These are phyloP conservation scores for Anguilla megastoma DNA, from an alignment of 2,797 vertebrate genomes.

Conservation along the genomic window DNA sequence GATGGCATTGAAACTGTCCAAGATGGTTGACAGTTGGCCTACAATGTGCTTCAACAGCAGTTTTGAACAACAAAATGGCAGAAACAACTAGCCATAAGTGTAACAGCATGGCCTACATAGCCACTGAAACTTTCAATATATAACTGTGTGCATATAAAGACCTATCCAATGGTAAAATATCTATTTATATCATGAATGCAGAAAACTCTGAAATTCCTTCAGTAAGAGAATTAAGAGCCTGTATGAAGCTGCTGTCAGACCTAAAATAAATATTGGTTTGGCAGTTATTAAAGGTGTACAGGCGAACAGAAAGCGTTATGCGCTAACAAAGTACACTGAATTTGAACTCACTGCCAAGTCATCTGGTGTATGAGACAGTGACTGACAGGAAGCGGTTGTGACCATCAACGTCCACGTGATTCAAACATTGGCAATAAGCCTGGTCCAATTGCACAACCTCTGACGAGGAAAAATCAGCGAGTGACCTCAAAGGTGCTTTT, in stretches of 20 bases:
- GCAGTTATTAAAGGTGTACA: background rate
- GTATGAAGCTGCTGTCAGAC: background rate
- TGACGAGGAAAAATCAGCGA: background rate
- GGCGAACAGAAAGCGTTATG: background rate
- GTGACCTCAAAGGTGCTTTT: background rate
- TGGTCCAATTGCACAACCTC: background rate
- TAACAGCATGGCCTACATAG: no score
- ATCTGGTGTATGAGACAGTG: background rate
- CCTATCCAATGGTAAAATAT: background rate
- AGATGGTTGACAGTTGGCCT: background rate
- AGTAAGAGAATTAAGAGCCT: background rate
- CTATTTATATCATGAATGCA: background rate
- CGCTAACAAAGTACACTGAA: background rate
- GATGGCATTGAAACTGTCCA: background rate
- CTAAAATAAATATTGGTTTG: background rate
- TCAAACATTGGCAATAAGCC: background rate
- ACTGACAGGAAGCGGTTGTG: background rate
- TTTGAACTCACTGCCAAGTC: background rate
- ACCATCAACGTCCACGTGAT: background rate
- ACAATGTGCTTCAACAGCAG: background rate
- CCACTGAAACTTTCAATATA: no score
- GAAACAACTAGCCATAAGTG: background rate
- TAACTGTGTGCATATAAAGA: no score
- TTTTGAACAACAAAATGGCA: background rate
- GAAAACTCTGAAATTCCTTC: background rate